Evolutionary conservation across 2,888 invertebrate genomes (phyloP).

Genomic region (Erynnis tages): DNA sequence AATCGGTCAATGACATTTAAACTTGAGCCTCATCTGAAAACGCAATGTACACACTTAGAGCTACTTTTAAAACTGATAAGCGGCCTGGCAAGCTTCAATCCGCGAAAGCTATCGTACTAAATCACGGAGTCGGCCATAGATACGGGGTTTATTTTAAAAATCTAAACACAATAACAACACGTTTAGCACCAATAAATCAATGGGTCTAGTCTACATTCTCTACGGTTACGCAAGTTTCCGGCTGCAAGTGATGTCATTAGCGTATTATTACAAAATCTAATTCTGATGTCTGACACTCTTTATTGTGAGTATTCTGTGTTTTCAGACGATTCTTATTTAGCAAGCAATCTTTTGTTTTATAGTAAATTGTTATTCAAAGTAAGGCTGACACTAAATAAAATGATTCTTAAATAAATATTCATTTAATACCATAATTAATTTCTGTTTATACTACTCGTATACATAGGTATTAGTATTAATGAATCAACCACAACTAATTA

Average conservation of each 20-base stretch:
- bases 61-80: slow-evolving; percentile 37
- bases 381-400: too few species aligned
- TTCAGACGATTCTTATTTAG: too few species aligned
- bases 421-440: too few species aligned
- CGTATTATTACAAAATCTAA: neutral
- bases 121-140: slow-evolving; percentile 48
- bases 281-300: neutral
- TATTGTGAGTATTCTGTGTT: neutral
- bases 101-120: slow-evolving; percentile 60
- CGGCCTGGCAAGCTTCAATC: slow-evolving; percentile 69
- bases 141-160: slow-evolving; percentile 40
- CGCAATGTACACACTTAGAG: slow-evolving; percentile 18
- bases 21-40: slow-evolving; percentile 15
- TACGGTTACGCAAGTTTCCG: slow-evolving; percentile 11
- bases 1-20: slow-evolving; percentile 23
- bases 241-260: slow-evolving; percentile 1
- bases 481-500: too few species aligned
- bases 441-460: too few species aligned
- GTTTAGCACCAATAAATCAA: slow-evolving; percentile 32
- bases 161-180: slow-evolving; percentile 36
- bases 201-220: slow-evolving; percentile 26
- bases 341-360: too few species aligned
- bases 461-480: too few species aligned
- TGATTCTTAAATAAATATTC: too few species aligned
- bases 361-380: too few species aligned